Evolutionary conservation across 2,888 invertebrate genomes (phyloP).

Genomic region (Aquatica leii): DNA sequence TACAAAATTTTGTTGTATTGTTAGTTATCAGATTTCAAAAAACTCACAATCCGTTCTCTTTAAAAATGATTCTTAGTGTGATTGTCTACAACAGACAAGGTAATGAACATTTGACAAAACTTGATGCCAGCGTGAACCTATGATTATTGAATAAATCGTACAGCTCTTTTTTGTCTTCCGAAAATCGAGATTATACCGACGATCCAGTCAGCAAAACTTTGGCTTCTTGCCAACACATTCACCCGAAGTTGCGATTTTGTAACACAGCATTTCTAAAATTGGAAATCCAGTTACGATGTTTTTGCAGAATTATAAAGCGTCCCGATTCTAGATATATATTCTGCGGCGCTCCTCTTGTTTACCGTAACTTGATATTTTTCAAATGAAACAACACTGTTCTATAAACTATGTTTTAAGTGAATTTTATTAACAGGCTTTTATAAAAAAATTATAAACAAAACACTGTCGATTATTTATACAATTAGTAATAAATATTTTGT

Average conservation of each 20-base stretch:
- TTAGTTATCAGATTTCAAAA: too few relatives aligned
- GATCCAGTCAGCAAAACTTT: conserved; percentile 49
- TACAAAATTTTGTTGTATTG: too few relatives aligned
- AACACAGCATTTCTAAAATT: conserved; percentile 53
- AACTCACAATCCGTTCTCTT: too few relatives aligned
- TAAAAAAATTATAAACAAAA: too few relatives aligned
- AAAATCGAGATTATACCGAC: conserved; percentile 46
- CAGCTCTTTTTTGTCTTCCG: conserved; percentile 54
- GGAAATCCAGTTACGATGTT: conserved; percentile 50
- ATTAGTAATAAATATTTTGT: too few relatives aligned
- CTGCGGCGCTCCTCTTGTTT: too few relatives aligned
- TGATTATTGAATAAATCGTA: conserved; percentile 54
- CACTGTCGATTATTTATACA: too few relatives aligned
- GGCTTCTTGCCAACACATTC: conserved; percentile 50
- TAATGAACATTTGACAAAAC: conserved; percentile 15
- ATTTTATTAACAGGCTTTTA: too few relatives aligned
- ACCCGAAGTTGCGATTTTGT: conserved; percentile 46
- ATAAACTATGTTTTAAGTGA: too few relatives aligned
- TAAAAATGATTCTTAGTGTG: too few relatives aligned
- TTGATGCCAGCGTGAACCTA: conserved; percentile 41
- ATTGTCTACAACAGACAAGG: conserved; percentile 15
- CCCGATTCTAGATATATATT: conserved; percentile 26
- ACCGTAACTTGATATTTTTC: too few relatives aligned
- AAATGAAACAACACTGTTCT: too few relatives aligned
- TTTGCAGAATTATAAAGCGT: conserved; percentile 41